phyloP scores from a whole-genome alignment of 2,888 invertebrate genomes.

The Stenurella melanura region DNA sequence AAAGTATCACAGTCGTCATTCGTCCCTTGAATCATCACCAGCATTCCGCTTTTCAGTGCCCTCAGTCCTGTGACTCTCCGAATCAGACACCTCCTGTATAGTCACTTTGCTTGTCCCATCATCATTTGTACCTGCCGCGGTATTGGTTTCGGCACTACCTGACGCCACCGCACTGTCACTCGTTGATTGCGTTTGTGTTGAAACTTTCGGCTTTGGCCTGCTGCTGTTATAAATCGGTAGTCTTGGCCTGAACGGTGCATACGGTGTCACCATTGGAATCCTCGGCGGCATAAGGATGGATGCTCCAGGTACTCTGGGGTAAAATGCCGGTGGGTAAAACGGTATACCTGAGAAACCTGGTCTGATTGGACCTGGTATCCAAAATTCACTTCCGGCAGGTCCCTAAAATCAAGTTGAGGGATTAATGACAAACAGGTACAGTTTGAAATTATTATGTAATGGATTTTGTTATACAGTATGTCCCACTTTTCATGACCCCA shows the following conservation, averaged over 20 bases:
- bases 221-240: conserved; percentile 48
- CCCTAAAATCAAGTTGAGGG: conserved; percentile 33
- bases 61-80: conserved; percentile 24
- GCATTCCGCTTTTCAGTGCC: not conserved
- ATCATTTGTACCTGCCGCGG: not conserved
- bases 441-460: too few relatives aligned
- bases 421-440: too few relatives aligned
- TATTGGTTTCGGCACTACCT: not conserved
- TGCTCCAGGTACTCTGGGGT: conserved; percentile 44
- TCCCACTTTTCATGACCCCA: too few relatives aligned
- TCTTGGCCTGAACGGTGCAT: conserved; percentile 37
- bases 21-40: conserved; percentile 16
- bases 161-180: not conserved
- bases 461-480: too few relatives aligned
- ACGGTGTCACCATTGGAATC: conserved; percentile 42
- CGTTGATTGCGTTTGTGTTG: not conserved
- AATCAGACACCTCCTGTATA: conserved; percentile 14
- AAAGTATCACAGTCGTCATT: not conserved
- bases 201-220: conserved; percentile 33
- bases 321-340: conserved; percentile 43
- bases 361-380: conserved; percentile 39
- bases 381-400: conserved; percentile 25
- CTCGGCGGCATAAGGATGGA: conserved; percentile 46
- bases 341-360: conserved; percentile 39
- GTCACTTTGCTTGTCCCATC: not conserved